Evolutionary conservation across 2,888 invertebrate species (phyloP).

Genomic region (Lycocerus yunnanus): DNA sequence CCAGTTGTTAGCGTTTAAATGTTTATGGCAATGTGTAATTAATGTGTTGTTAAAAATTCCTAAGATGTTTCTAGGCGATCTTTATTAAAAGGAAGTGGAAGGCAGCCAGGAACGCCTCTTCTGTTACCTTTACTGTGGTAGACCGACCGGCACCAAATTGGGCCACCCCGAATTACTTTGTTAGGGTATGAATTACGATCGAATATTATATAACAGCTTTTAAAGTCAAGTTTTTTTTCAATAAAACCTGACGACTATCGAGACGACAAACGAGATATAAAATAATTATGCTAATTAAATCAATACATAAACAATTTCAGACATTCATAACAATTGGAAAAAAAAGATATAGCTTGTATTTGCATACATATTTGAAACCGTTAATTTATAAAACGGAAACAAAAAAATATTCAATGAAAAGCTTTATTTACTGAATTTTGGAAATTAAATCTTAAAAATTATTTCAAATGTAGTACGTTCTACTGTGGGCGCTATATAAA

Average conservation of each 20-base stretch:
- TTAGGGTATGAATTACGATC: neutral
- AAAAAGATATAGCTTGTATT: neutral
- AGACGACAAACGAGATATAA: neutral
- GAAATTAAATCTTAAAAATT: neutral
- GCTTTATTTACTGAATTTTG: neutral
- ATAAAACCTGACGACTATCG: neutral
- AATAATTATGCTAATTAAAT: neutral
- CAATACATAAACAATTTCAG: neutral
- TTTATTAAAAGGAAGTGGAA: constrained; percentile 29
- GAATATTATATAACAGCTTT: neutral
- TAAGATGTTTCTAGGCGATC: constrained; percentile 17
- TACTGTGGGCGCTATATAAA: neutral
- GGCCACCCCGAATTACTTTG: constrained; percentile 26
- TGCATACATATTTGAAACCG: neutral
- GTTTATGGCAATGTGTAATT: constrained; percentile 1
- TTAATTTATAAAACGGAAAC: neutral
- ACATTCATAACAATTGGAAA: neutral
- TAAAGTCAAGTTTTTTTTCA: neutral
- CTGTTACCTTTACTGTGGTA: constrained; percentile 18
- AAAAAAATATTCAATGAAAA: neutral
- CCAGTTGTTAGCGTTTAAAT: neutral
- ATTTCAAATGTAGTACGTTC: neutral
- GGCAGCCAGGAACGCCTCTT: constrained; percentile 26
- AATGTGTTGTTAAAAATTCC: constrained; percentile 14
- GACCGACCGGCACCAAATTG: constrained; percentile 32